Evolutionary conservation across 2,797 vertebrate genomes (phyloP), one percentile per base, ranked within the genome.

Genomic region (Semaprochilodus insignis): DNA sequence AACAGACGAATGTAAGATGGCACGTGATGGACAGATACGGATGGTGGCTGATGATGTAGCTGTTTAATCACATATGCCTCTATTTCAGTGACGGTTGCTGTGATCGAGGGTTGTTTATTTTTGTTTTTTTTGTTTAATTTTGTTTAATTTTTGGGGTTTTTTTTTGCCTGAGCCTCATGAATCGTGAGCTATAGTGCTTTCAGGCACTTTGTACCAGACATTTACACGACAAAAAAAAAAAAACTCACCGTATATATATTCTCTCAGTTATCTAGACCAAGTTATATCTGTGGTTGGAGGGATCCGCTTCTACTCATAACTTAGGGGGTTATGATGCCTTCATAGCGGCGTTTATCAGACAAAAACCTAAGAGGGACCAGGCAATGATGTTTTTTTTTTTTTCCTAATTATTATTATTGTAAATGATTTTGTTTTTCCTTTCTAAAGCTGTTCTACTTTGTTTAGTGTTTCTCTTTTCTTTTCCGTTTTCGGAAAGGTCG

Each of bases 341-440:
- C 69, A 81, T 40, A 51, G 80, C 57, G 80, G 34, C 55, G 78
- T 77, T 89, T 74, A 36, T 55, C 25, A 80, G 82, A 82, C 81
- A 78, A 70, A 55, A 85, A 81, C 78, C 85, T 54, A 88, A 83
- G 85, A 91, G 92, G 92, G 92, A 93, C 92, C 92, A 94, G 93
- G 88, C 87, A 88, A 81, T 86, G 85, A 82, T 77, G 85, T 73
- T 86, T 77, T 69, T 84, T 72, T 84, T 83, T 62, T 83, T 86
- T 72, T 71, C 31, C 31, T 31, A 31, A 31, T 31, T 31, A 31
- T 31, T 31, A 44, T 83, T 11, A 80, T 85, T 90, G 85, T 87
- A 86, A 82, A 85, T 86, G 77, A 90, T 84, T 89, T 78, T 75
- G 17, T 15, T 88, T 65, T 88, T 81, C 83, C 31, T 91, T 85